Evolutionary conservation across 92 coral and sea anemone genomes (phyloP), one percentile per base, ranked within the genome.

Genomic region (Isaurus tuberculatus): DNA sequence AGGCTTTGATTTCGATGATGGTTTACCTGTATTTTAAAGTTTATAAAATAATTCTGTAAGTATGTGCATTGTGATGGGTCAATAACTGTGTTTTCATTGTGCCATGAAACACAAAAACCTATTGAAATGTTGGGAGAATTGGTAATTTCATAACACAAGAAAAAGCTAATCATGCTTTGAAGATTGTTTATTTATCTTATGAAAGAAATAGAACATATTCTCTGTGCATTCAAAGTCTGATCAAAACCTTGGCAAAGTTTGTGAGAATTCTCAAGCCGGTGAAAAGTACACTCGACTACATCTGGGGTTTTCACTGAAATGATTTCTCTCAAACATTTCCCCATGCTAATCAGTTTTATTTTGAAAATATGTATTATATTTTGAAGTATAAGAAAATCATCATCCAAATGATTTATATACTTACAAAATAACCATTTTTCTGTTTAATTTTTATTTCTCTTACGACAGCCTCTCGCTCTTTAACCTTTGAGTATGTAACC

Each of bases 391-490:
- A 9, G 43, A 5, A 37, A 5, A 4, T 0, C 43, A 4, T 9
- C 43, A 5, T 37, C 8, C 43, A 40, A 46, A 31, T 74, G 43
- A 75, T 8, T 46, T 31, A 53, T 29, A 29, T 28, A 66, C 60
- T 51, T 75, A 15, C 10, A 51, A 72, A 69, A 73, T 77, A 78
- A 84, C 91, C 88, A 61, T 84, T 84, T 37, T 78, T 22, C 34
- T 66, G 85, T 25, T 28, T 30, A 34, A 69, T 71, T 63, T 65
- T 84, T 29, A 69, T 23, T 34, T 83, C 88, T 84, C 85, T 74
- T 16, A 88, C 88, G 2, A 81, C 79, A 44, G 79, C 91, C 23
- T 69, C 77, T 23, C 88, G 82, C 20, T 84, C 73, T 49, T 67
- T 82, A 53, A 82, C 68, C 48, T 82, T 82, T 23, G 86, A 79